These are phyloP conservation scores for Ceratoteleas bidentatus DNA, from an alignment of 1,140 invertebrate species.

Conservation along the genomic window DNA sequence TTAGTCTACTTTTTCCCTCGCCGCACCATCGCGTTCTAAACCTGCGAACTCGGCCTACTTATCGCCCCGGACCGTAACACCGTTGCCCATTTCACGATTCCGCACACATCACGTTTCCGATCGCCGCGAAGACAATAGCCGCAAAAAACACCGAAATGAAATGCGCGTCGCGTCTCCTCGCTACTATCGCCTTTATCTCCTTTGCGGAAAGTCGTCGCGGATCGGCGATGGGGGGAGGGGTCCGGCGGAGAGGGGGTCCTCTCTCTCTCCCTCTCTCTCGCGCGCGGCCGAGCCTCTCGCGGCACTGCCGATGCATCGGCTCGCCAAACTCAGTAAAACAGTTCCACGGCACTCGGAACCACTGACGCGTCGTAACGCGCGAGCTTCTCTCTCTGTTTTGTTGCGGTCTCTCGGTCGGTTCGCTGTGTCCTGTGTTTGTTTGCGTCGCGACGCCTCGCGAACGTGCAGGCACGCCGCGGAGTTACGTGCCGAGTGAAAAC, in stretches of 20 bases:
- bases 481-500: conserved; percentile 52
- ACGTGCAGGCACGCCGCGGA: conserved; percentile 48
- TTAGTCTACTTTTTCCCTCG: too few species aligned
- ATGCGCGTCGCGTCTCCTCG: conserved; percentile 29
- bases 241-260: conserved; percentile 46
- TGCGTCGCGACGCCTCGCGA: conserved; percentile 55
- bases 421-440: too few species aligned
- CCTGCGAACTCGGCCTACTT: conserved; percentile 43
- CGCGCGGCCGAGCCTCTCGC: conserved; percentile 17
- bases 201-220: conserved; percentile 53
- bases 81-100: conserved; percentile 4
- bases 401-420: too few species aligned
- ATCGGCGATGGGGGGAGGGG: conserved; percentile 18
- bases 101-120: conserved; percentile 22
- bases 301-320: conserved; percentile 71
- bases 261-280: conserved; percentile 18
- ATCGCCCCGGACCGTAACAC: conserved; percentile 15
- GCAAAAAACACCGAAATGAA: conserved; percentile 36
- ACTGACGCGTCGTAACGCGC: conserved; percentile 65
- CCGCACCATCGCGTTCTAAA: background rate
- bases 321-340: conserved; percentile 71
- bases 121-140: conserved; percentile 13
- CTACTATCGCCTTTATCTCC: conserved; percentile 44
- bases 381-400: conserved; percentile 35
- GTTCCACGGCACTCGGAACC: conserved; percentile 71